phyloP scores from a whole-genome alignment of 2,888 invertebrate genomes.

The Mythimna impura region DNA sequence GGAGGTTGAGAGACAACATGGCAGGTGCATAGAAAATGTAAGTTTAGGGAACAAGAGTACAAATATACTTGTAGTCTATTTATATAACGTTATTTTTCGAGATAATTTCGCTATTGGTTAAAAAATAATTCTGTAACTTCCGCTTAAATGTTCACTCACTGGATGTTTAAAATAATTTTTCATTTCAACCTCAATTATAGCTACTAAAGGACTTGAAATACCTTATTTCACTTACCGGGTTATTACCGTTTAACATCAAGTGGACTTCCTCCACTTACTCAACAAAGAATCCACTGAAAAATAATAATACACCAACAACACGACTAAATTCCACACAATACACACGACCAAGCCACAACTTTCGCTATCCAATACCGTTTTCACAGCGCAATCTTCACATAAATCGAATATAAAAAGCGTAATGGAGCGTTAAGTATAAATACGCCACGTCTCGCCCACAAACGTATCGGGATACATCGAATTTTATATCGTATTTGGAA shows the following conservation, averaged over 20 bases:
- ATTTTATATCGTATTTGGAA: conserved; percentile 58
- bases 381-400: conserved; percentile 63
- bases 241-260: not conserved
- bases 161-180: not conserved
- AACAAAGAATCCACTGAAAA: conserved; percentile 13
- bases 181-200: not conserved
- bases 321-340: conserved; percentile 31
- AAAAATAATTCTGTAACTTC: not conserved
- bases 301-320: conserved; percentile 28
- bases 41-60: too few species aligned
- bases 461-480: conserved; percentile 46
- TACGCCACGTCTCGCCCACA: conserved; percentile 54
- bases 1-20: too few species aligned
- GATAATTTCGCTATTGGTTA: too few species aligned
- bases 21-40: too few species aligned
- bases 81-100: too few species aligned
- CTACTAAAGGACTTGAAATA: not conserved
- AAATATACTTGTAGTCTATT: too few species aligned
- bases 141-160: not conserved
- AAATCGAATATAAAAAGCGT: conserved; percentile 66
- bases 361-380: conserved; percentile 59
- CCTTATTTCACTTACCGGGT: not conserved
- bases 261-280: not conserved
- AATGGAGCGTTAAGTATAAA: conserved; percentile 66
- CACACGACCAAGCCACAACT: conserved; percentile 41